Evolutionary conservation across 2,797 vertebrate species (phyloP).

Genomic region (Dipus sagitta): DNA sequence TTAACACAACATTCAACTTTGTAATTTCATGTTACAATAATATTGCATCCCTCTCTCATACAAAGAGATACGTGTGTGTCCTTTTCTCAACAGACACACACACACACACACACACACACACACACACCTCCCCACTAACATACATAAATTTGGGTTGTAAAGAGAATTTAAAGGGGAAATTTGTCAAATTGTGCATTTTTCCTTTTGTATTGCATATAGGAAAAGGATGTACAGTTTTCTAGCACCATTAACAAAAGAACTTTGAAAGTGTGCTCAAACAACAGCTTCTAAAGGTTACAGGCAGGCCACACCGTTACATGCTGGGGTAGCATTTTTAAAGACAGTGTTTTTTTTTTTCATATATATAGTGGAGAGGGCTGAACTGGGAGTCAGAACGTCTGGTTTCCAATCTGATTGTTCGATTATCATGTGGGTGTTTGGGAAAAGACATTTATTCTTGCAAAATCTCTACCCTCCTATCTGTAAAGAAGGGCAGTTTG

Average conservation of each 20-base stretch:
- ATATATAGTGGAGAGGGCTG: constrained; percentile 14
- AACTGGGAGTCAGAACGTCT: constrained; percentile 7
- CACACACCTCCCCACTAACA: not conserved
- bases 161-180: constrained; percentile 30
- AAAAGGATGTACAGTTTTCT: constrained; percentile 26
- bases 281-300: constrained; percentile 66
- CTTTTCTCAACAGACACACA: not conserved
- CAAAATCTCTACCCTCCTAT: not conserved
- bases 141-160: constrained; percentile 28
- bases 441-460: constrained; percentile 23
- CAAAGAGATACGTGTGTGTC: not conserved
- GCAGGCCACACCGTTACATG: not conserved
- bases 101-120: not conserved
- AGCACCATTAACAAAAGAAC: constrained; percentile 51
- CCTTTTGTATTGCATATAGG: constrained; percentile 31
- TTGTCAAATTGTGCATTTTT: constrained; percentile 52
- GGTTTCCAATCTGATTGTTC: constrained; percentile 39
- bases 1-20: constrained; percentile 45
- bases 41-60: constrained; percentile 17
- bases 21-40: constrained; percentile 51
- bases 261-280: constrained; percentile 42
- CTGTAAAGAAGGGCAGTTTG: not conserved
- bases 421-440: constrained; percentile 10
- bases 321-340: constrained; percentile 51
- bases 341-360: not conserved